These are phyloP conservation scores for Molossus molossus DNA, from an alignment of 2,797 vertebrate genomes.

Conservation along the genomic window DNA sequence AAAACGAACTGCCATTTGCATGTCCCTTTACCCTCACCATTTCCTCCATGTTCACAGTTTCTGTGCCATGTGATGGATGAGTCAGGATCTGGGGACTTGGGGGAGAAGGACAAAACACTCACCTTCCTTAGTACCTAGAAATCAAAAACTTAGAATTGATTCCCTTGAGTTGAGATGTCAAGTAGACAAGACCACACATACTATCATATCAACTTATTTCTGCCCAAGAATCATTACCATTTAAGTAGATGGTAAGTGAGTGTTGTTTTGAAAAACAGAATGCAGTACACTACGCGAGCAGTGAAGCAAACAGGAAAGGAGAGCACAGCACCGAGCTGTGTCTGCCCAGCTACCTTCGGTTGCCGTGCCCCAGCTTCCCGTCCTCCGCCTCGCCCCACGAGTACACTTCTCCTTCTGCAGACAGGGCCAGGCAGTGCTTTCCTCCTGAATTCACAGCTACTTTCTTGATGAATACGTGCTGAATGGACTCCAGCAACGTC, in stretches of 20 bases:
- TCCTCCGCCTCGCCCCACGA: conserved; percentile 99
- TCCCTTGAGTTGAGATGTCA: background rate
- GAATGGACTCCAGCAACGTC: conserved; percentile 98
- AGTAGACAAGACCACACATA: background rate
- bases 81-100: background rate
- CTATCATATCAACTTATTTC: background rate
- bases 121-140: background rate
- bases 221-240: background rate
- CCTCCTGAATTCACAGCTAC: conserved; percentile 99
- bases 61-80: background rate
- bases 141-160: background rate
- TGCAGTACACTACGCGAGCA: background rate
- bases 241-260: background rate
- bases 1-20: background rate
- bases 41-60: background rate
- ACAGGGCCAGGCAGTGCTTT: conserved; percentile 98
- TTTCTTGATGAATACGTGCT: conserved; percentile 98
- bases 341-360: conserved; percentile 93
- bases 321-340: background rate
- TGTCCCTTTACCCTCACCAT: background rate
- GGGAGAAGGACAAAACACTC: background rate
- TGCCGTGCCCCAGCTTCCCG: conserved; percentile 98
- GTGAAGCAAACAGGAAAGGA: background rate
- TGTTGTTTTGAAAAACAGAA: background rate
- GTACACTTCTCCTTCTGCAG: conserved; percentile 98